Evolutionary conservation across 2,113 vertebrate genomes (phyloP), one percentile per base, ranked within the genome.

Genomic region (Halcyon senegalensis): DNA sequence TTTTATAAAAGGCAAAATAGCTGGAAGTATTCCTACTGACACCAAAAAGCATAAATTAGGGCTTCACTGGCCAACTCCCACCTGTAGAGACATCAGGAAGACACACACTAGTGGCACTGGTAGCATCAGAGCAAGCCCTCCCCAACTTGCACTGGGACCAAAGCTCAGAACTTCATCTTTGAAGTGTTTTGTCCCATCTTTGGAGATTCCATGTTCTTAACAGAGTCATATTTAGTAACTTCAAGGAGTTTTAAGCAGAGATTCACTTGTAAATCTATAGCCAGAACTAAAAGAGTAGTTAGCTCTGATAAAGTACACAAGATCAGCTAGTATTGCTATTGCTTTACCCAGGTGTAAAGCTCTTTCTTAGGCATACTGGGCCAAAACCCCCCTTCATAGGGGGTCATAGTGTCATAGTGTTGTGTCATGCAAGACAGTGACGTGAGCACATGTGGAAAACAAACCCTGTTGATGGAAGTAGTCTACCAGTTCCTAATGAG

Each of bases 381-480:
- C 9, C 15, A 51, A 56, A 64, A 60, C 5, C 0, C 2, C 0
- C 21, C 11, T 84, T 50, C 1, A 1, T 14, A 51, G 30, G 18
- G 35, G 35, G 35, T 35, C 35, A 35, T 35, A 35, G 35, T 35
- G 35, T 35, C 35, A 35, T 30, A 39, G 5, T 7, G 14, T 41
- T 62, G 46, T 50, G 27, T 33, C 60, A 59, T 6, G 19, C 11
- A 27, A 43, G 67, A 6, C 28, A 60, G 31, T 8, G 50, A 73
- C 1, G 0, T 21, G 30, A 84, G 41, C 6, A 33, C 12, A 39
- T 11, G 0, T 78, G 56, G 25, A 82, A 63, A 59, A 31, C 18
- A 70, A 75, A 25, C 7, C 37, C 19, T 15, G 2, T 12, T 62
- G 21, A 25, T 9, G 39, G 37, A 12, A 73, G 63, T 31, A 63